Evolutionary conservation across 2,797 vertebrate genomes (phyloP).

Genomic region (Ataeniobius toweri): DNA sequence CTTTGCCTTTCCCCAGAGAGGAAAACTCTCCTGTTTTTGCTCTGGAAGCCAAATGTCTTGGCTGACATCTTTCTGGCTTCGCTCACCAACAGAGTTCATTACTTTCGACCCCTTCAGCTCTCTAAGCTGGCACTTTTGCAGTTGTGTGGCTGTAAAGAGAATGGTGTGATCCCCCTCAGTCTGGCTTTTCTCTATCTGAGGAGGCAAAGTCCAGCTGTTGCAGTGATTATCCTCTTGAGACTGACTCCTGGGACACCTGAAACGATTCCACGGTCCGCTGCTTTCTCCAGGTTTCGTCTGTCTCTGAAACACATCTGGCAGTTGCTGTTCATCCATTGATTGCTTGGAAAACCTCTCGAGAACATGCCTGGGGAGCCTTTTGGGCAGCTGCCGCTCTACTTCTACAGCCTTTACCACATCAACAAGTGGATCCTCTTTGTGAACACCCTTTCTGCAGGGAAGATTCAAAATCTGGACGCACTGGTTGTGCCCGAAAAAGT

Average conservation of each 20-base stretch:
- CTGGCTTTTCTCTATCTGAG: conserved; percentile 65
- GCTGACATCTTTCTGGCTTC: conserved; percentile 66
- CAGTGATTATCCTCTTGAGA: conserved; percentile 67
- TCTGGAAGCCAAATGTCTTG: conserved; percentile 48
- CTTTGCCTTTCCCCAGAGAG: conserved; percentile 78
- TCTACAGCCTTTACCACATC: conserved; percentile 46
- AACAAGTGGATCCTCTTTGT: conserved; percentile 51
- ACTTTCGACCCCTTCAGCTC: conserved; percentile 64
- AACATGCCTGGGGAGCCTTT: conserved; percentile 75
- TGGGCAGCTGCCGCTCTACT: conserved; percentile 66
- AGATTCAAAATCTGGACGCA: conserved; percentile 85
- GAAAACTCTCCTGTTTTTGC: conserved; percentile 53
- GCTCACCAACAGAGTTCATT: conserved; percentile 60
- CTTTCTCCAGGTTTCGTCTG: conserved; percentile 69
- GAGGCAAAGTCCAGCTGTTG: conserved; percentile 66
- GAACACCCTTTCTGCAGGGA: conserved; percentile 52
- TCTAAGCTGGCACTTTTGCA: conserved; percentile 75
- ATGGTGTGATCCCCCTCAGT: conserved; percentile 59
- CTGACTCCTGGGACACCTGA: conserved; percentile 70
- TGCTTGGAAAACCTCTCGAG: conserved; percentile 80
- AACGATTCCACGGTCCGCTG: conserved; percentile 62
- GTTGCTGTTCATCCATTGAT: conserved; percentile 66
- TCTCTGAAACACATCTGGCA: conserved; percentile 78
- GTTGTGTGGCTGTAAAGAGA: conserved; percentile 76
- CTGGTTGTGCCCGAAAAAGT: conserved; percentile 84